Percentiles rank a stretch among this genome's conserved stretches.
Conservation (phyloP, 1,140 invertebrate genomes). For the Galleria mellonella region DNA sequence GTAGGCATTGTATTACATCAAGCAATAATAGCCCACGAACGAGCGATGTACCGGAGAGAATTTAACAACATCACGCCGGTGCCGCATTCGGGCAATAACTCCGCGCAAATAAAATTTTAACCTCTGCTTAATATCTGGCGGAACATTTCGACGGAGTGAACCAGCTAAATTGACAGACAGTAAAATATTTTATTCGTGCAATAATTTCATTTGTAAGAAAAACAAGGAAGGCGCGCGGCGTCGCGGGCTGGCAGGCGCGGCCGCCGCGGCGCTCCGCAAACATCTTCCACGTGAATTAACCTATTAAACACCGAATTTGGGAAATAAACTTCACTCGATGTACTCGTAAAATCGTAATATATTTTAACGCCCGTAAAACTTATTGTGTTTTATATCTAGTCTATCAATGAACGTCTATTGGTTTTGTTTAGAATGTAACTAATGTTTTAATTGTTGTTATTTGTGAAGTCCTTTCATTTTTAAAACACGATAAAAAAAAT, state of each 20-base stretch:
- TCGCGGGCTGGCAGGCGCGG: constrained; percentile 14
- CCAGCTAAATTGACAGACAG: constrained; percentile 67
- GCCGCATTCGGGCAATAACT: constrained; percentile 50
- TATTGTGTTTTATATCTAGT: not conserved
- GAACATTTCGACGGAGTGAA: constrained; percentile 46
- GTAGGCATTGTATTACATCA: constrained; percentile 49
- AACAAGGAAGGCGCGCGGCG: constrained; percentile 34
- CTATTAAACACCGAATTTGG: constrained; percentile 56
- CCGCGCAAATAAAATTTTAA: constrained; percentile 68
- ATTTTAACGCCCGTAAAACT: not conserved
- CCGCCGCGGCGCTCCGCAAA: constrained; percentile 41
- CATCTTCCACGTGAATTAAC: constrained; percentile 66
- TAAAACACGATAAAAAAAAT: too few species aligned
- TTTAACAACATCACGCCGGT: constrained; percentile 49
- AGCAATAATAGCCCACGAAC: constrained; percentile 46
- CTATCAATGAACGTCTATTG: too few species aligned
- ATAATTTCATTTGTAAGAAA: constrained; percentile 71
- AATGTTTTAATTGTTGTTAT: too few species aligned
- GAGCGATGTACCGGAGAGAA: constrained; percentile 37
- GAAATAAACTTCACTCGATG: constrained; percentile 43
- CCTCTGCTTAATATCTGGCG: constrained; percentile 67
- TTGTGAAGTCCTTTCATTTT: too few species aligned
- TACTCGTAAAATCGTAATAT: constrained; percentile 34
- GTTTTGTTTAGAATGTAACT: too few species aligned
- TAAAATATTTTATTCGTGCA: constrained; percentile 71